A percentile compares a stretch with the other conserved stretches of the same genome.
These are phyloP conservation scores for Augochlorella aurata DNA, from an alignment of 2,888 invertebrate species.

Conservation along the genomic window DNA sequence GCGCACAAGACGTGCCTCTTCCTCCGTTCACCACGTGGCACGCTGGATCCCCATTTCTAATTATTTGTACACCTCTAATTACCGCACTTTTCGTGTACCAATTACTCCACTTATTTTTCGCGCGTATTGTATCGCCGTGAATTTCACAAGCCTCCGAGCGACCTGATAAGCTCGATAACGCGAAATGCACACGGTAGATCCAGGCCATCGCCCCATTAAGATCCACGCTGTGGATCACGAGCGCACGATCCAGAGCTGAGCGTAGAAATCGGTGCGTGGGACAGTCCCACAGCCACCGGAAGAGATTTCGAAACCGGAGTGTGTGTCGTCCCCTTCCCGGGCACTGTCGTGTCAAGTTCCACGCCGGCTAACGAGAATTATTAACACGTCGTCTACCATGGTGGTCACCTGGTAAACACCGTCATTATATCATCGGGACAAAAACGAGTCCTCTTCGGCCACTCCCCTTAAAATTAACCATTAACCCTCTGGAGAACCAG, in stretches of 20 bases:
- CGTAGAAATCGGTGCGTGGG: slow-evolving; percentile 70
- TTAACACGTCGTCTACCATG: neutral
- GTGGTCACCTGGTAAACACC: neutral
- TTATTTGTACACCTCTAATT: neutral
- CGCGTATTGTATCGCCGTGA: no score
- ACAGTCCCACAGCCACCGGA: slow-evolving; percentile 62
- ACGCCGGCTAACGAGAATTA: slow-evolving; percentile 4
- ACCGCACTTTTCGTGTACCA: no score
- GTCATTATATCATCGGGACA: neutral
- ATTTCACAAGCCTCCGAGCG: neutral
- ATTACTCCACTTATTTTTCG: no score
- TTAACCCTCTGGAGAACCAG: neutral
- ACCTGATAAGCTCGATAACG: neutral
- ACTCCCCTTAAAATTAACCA: neutral
- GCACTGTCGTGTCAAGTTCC: slow-evolving; percentile 3
- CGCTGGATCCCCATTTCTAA: neutral
- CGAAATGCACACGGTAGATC: slow-evolving; percentile 53
- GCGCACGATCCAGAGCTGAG: slow-evolving; percentile 52
- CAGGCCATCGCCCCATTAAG: slow-evolving; percentile 65
- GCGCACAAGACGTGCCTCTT: slow-evolving; percentile 46
- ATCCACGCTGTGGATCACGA: slow-evolving; percentile 43
- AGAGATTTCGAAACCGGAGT: slow-evolving; percentile 62
- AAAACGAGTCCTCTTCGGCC: neutral
- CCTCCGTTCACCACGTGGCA: slow-evolving; percentile 27
- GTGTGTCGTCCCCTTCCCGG: slow-evolving; percentile 38